Base-by-base conservation (phyloP, 1,140 invertebrate genomes). In the Megalonaias nervosa region DNA sequence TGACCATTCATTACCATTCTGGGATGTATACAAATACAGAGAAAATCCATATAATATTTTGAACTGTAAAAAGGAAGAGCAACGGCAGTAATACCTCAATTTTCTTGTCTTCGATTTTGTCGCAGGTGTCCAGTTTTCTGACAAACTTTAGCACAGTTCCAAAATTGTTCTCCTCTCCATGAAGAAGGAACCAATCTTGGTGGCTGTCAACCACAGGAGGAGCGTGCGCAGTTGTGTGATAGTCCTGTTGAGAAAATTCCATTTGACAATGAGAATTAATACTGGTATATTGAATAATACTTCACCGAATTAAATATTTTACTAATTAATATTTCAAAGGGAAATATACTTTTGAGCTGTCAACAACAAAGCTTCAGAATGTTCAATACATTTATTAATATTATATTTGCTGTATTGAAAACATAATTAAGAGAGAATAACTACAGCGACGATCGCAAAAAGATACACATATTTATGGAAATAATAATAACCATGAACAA, bases 131-230 rank as follows among this genome's bases (percentile, higher is more conserved):
- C 17, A 68, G 60, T 48, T 59, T 67, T n/a, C 65, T 75, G 57
- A 75, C 73, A 75, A 75, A 75, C 65, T 75, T 75, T 14, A 75
- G 65, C 5, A 75, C 73, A 38, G 73, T 75, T 4, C 65, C 65
- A 26, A 68, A 75, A 2, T 67, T n/a, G 19, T 60, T 67, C 17
- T 67, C 73, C 58, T 75, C 57, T 17, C 65, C 73, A 16, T 16
- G 19, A 11, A 75, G 23, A 6, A 75, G 48, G 38, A 48, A 57
- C 65, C 66, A 75, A 58, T 75, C 73, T 48, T 75, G 73, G 19
- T 65, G 68, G 0, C 21, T 62, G 31, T 75, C 73, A 15, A 67
- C 60, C 16, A 75, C 23, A 16, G 73, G 73, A 23, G 55, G 31
- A 2, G 9, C 13, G 21, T 75, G 73, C 16, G 19, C 73, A 4